Conservation (phyloP, 2,888 invertebrate species). For the Acanthoscelides obtectus region DNA sequence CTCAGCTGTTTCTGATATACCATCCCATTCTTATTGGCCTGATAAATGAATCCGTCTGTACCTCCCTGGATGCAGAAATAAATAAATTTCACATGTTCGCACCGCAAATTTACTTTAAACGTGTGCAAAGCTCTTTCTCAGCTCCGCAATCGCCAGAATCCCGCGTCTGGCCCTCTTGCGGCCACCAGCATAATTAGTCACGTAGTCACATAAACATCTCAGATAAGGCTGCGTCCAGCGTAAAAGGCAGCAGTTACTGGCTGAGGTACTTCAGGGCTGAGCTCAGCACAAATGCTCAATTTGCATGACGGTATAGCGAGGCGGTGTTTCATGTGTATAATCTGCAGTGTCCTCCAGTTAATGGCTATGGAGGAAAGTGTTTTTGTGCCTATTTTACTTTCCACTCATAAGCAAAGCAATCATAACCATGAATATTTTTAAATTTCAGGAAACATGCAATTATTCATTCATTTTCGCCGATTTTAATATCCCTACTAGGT, state of each 20-base stretch:
- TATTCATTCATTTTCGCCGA: too few relatives aligned
- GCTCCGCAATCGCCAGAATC: neutral
- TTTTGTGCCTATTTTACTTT: too few relatives aligned
- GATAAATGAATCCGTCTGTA: too few relatives aligned
- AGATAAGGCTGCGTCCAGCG: neutral
- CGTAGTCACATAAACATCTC: neutral
- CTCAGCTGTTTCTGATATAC: too few relatives aligned
- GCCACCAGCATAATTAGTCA: neutral
- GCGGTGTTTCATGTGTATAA: neutral
- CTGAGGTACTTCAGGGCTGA: neutral
- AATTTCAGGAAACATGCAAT: too few relatives aligned
- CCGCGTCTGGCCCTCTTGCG: neutral
- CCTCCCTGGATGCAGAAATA: neutral
- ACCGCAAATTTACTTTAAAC: neutral
- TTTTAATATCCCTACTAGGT: too few relatives aligned
- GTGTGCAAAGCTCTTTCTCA: neutral
- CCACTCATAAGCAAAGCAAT: too few relatives aligned
- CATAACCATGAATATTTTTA: too few relatives aligned
- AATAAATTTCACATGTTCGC: neutral
- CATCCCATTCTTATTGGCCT: too few relatives aligned
- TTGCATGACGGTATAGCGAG: neutral
- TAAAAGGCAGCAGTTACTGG: neutral
- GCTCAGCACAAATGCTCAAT: neutral
- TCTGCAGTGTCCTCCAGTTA: neutral
- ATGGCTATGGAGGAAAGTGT: too few relatives aligned